Evolutionary conservation across 1,140 invertebrate genomes (phyloP).

Genomic region (Lutraria rhynchaena): DNA sequence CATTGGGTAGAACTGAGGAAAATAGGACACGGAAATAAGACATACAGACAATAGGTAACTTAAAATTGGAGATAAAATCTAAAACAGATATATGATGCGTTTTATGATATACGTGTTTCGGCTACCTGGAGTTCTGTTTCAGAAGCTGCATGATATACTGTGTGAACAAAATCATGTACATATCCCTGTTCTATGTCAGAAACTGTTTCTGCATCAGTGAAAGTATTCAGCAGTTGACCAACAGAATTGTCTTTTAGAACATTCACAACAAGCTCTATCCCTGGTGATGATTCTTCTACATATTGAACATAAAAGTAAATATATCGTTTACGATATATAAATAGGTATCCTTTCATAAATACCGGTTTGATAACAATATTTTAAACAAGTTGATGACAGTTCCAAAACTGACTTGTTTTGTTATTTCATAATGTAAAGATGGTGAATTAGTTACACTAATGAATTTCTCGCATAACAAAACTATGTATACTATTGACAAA

Average conservation of each 20-base stretch:
- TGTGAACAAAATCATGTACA: constrained; percentile 37
- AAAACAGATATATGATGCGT: too few relatives aligned
- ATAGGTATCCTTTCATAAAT: neutral
- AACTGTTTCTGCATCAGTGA: neutral
- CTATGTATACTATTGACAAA: neutral
- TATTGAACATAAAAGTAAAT: neutral
- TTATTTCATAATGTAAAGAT: neutral
- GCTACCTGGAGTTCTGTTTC: neutral
- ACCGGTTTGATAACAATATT: neutral
- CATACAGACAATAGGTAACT: neutral
- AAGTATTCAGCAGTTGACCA: neutral
- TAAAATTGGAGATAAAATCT: too few relatives aligned
- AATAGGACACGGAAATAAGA: neutral
- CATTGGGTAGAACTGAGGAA: neutral
- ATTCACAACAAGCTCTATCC: neutral
- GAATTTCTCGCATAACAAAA: neutral
- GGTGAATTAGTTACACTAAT: neutral
- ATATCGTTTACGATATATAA: too few relatives aligned
- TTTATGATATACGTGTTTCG: too few relatives aligned
- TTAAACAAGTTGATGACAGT: neutral
- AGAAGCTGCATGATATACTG: constrained; percentile 4
- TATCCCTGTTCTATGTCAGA: constrained; percentile 16
- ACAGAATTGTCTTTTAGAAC: neutral
- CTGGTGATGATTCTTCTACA: neutral
- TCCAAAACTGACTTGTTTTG: neutral